Conservation (phyloP, 2,797 vertebrate genomes). For the Merluccius polli region DNA sequence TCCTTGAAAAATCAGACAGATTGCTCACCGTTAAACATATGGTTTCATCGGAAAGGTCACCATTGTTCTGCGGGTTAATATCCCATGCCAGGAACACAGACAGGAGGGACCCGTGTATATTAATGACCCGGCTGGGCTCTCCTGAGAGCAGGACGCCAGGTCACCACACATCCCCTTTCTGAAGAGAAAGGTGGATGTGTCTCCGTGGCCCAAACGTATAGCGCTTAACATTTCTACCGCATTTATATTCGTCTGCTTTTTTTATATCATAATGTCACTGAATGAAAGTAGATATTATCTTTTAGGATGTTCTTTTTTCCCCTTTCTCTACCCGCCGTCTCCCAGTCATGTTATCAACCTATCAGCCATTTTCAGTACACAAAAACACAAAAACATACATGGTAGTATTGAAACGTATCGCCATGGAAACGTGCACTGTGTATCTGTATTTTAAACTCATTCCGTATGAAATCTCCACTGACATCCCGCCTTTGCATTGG, state of each 20-base stretch:
- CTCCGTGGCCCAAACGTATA: background rate
- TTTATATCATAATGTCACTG: background rate
- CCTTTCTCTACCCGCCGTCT: constrained; percentile 20
- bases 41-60: constrained; percentile 62
- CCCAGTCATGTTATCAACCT: constrained; percentile 30
- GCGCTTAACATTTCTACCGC: background rate
- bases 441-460: background rate
- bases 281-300: constrained; percentile 21
- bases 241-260: background rate
- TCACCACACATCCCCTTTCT: constrained; percentile 4
- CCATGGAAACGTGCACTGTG: background rate
- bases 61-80: constrained; percentile 70
- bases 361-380: constrained; percentile 13
- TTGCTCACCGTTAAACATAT: constrained; percentile 73
- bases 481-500: constrained; percentile 53
- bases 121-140: constrained; percentile 58
- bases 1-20: constrained; percentile 72
- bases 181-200: background rate
- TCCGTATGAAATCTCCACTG: background rate
- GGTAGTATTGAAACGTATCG: background rate
- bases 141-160: constrained; percentile 50
- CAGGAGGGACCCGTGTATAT: constrained; percentile 60
- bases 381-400: background rate
- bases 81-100: constrained; percentile 57
- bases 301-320: constrained; percentile 30